Evolutionary conservation across 1,140 invertebrate genomes (phyloP).

Genomic region (Semibalanus balanoides): DNA sequence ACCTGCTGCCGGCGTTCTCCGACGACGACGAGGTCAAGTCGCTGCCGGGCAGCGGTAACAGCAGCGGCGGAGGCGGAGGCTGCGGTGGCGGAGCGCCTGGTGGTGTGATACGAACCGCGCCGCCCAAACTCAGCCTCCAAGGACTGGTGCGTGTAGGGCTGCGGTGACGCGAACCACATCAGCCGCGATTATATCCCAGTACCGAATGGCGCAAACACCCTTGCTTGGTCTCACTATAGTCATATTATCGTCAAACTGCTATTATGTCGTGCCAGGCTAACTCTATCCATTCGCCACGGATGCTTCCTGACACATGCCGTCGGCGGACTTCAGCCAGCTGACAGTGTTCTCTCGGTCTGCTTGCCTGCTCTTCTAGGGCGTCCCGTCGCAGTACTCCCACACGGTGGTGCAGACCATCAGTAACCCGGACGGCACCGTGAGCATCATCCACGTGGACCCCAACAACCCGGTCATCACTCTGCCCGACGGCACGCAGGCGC

Average conservation of each 20-base stretch:
- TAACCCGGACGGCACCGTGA: conserved; percentile 90
- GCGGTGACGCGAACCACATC: too few species aligned
- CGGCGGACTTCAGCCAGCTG: too few species aligned
- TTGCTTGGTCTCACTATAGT: too few species aligned
- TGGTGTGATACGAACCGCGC: neutral
- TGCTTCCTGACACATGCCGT: too few species aligned
- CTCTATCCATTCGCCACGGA: too few species aligned
- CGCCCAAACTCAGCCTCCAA: neutral
- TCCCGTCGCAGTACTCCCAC: conserved; percentile 49
- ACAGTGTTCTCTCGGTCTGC: too few species aligned
- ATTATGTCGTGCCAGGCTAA: too few species aligned
- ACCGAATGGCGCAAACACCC: too few species aligned
- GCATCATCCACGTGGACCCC: conserved; percentile 90
- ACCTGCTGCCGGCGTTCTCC: conserved; percentile 81
- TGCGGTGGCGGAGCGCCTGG: too few species aligned
- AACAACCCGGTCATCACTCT: conserved; percentile 86
- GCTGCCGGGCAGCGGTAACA: neutral
- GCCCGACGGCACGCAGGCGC: conserved; percentile 87
- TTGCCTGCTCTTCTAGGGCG: neutral
- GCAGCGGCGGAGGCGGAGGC: neutral
- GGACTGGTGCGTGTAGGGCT: neutral
- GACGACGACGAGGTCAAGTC: conserved; percentile 50
- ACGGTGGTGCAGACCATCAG: conserved; percentile 85
- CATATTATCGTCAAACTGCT: too few species aligned
- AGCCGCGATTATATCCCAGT: too few species aligned